These are phyloP conservation scores for Hippoglossus hippoglossus DNA, from an alignment of 2,797 vertebrate genomes.

Conservation along the genomic window DNA sequence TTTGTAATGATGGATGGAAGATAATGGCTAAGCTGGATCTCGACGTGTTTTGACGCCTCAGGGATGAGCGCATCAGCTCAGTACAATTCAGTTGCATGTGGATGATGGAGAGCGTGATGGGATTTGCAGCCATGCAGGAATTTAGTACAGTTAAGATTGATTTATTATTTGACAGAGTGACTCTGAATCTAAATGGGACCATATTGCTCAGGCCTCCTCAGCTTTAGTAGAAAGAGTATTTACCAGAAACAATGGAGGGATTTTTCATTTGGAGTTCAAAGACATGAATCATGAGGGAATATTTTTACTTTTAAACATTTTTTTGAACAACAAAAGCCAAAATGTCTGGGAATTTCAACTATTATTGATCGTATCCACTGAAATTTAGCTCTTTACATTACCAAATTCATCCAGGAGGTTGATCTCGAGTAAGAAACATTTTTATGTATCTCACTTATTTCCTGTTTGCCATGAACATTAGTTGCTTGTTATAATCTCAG, in stretches of 20 bases:
- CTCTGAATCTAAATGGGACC: constrained; percentile 63
- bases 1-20: neutral
- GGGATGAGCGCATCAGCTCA: constrained; percentile 29
- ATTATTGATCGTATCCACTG: constrained; percentile 52
- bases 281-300: constrained; percentile 80
- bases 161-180: constrained; percentile 73
- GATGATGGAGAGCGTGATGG: constrained; percentile 36
- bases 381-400: constrained; percentile 21
- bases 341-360: constrained; percentile 77
- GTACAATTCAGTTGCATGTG: constrained; percentile 25
- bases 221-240: constrained; percentile 73
- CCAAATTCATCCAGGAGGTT: constrained; percentile 21
- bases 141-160: constrained; percentile 60
- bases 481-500: neutral
- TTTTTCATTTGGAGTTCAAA: constrained; percentile 80
- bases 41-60: constrained; percentile 6
- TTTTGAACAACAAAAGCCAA: constrained; percentile 70
- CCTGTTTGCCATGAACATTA: neutral
- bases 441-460: neutral
- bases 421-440: constrained; percentile 12
- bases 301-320: constrained; percentile 67
- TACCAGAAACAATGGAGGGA: constrained; percentile 73
- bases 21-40: constrained; percentile 16
- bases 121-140: constrained; percentile 56
- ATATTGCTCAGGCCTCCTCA: constrained; percentile 71